These are phyloP conservation scores for Drosophila tani DNA, from an alignment of 1,140 invertebrate species.

Conservation along the genomic window DNA sequence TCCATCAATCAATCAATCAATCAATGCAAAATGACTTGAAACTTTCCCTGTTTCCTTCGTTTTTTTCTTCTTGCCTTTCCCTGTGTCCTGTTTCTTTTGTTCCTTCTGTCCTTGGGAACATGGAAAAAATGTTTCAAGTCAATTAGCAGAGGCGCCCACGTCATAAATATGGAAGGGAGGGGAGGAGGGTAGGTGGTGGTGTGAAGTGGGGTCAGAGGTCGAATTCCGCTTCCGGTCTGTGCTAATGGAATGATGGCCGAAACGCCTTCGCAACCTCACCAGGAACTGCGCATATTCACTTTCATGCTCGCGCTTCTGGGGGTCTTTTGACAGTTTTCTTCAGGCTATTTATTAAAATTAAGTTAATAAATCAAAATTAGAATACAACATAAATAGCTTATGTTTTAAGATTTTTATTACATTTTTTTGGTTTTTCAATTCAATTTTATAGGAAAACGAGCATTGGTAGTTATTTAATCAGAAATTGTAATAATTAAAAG, in stretches of 20 bases:
- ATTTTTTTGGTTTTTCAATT: background rate
- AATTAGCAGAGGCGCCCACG: conserved; percentile 34
- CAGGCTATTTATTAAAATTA: background rate
- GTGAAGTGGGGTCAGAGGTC: conserved; percentile 29
- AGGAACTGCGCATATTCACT: conserved; percentile 6
- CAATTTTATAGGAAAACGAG: no score
- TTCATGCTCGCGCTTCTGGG: background rate
- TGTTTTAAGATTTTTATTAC: no score
- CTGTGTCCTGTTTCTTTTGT: conserved; percentile 1
- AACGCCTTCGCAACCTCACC: conserved; percentile 5
- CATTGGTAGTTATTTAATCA: no score
- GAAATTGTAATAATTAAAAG: no score
- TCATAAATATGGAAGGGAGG: conserved; percentile 22
- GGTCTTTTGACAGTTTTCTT: background rate
- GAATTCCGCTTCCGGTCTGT: conserved; percentile 28
- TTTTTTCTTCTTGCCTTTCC: background rate
- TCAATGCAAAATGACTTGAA: conserved; percentile 55
- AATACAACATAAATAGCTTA: background rate
- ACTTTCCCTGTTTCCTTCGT: conserved; percentile 12
- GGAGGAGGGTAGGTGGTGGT: background rate
- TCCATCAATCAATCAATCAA: conserved; percentile 33
- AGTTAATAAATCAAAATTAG: background rate
- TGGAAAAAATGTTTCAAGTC: conserved; percentile 42
- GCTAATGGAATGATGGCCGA: conserved; percentile 43
- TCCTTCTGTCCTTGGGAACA: conserved; percentile 11